Evolutionary conservation across 2,113 vertebrate genomes (phyloP), one percentile per base, ranked within the genome.

Genomic region (Chamaetylas fuelleborni): DNA sequence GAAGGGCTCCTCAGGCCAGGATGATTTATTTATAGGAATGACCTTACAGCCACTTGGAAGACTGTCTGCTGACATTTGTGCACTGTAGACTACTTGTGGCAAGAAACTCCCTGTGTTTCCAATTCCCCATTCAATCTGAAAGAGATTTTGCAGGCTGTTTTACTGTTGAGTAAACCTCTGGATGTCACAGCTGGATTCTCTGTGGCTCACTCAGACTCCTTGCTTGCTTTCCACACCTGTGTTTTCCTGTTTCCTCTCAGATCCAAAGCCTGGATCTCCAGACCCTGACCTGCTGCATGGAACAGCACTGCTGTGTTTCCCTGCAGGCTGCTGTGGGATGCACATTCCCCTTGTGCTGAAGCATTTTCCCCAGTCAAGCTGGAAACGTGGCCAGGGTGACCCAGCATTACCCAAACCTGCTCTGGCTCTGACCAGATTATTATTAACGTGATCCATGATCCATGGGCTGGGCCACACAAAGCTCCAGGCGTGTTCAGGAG

Each of bases 21-120:
- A 81, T 95, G 85, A 76, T 90, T 96, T 96, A 94, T 97, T 97
- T 92, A 97, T 94, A 96, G 94, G 38, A 69, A 48, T 93, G 93
- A 91, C 94, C 95, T 97, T 92, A 53, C 15, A 4, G 2, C 51
- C 69, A 40, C 95, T 93, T 92, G 86, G 87, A 95, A 95, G 79
- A 66, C 38, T 60, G 80, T 58, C 84, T 93, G 81, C 85, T 92
- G 95, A 88, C 85, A 83, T 94, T 85, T 96, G 71, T 67, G 78
- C 4, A 6, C 74, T 16, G 31, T 2, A 1, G 4, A 31, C 51
- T 4, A 20, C 20, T 65, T 31, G 47, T 51, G 47, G 71, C 47
- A 40, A 90, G 76, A 78, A 86, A 18, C 14, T 34, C 26, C 50
- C 51, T 1, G 11, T 6, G 4, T 15, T 84, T 69, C 56, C 61